A percentile compares a stretch with the other conserved stretches of the same genome.
phyloP scores from a whole-genome alignment of 2,888 invertebrate genomes.

The Apomyelois bistriatella region DNA sequence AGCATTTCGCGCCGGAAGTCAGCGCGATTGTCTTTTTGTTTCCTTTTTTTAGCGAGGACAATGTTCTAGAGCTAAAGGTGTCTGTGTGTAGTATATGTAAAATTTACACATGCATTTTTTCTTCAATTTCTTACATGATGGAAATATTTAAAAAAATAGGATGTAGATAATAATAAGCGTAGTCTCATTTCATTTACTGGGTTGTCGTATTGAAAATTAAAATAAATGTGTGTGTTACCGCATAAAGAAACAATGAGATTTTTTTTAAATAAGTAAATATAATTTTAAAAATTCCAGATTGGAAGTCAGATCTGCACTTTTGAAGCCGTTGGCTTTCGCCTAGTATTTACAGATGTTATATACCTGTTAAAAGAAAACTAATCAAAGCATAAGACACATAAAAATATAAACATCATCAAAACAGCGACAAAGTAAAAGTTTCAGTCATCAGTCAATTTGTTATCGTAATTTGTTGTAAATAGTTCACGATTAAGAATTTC shows the following conservation, averaged over 20 bases:
- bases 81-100: slow-evolving; percentile 32
- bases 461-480: background rate
- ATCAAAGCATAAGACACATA: background rate
- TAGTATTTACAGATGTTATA: background rate
- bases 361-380: background rate
- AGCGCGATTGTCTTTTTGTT: slow-evolving; percentile 51
- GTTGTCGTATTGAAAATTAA: no score
- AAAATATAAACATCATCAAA: slow-evolving; percentile 7
- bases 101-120: slow-evolving; percentile 27
- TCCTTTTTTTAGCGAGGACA: slow-evolving; percentile 52
- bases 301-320: no score
- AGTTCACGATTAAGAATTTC: no score
- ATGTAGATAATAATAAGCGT: no score
- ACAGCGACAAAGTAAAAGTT: slow-evolving; percentile 9
- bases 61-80: slow-evolving; percentile 26
- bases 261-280: no score
- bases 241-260: no score
- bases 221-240: no score
- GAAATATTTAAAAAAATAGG: no score
- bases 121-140: background rate
- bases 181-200: no score
- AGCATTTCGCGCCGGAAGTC: slow-evolving; percentile 60
- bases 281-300: no score
- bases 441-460: slow-evolving; percentile 14
- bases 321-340: no score